Evolutionary conservation across 2,888 invertebrate species (phyloP).

Genomic region (Deilephila porcellus): DNA sequence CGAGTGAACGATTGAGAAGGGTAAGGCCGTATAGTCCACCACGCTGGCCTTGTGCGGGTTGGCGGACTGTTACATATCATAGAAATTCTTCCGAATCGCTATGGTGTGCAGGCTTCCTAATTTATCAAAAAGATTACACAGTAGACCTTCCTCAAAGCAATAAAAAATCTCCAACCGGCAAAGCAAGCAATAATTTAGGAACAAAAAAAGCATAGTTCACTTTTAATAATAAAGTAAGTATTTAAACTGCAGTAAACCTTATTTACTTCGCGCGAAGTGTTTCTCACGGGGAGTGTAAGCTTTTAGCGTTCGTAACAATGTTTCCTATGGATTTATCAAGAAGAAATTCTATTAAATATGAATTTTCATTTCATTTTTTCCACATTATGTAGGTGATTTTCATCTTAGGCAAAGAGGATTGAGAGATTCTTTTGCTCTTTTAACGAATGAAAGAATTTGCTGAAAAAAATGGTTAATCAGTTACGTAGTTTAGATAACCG

Average conservation of each 20-base stretch:
- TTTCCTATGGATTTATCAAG: constrained; percentile 15
- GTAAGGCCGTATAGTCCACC: no score
- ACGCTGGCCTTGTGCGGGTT: no score
- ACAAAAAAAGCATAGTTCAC: constrained; percentile 9
- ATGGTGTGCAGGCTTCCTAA: no score
- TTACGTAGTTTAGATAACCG: no score
- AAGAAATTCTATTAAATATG: constrained; percentile 17
- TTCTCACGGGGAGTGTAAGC: constrained; percentile 23
- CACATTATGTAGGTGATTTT: constrained; percentile 2
- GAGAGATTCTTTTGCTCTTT: neutral
- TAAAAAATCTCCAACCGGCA: neutral
- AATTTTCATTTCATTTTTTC: constrained; percentile 10
- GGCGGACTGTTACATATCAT: no score
- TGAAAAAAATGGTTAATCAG: neutral
- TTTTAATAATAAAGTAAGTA: constrained; percentile 23
- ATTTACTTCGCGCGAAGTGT: constrained; percentile 24
- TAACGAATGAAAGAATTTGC: neutral
- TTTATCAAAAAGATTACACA: neutral
- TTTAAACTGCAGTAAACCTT: constrained; percentile 20
- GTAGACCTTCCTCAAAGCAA: neutral
- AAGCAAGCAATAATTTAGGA: neutral
- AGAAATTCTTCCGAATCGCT: no score
- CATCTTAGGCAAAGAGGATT: neutral
- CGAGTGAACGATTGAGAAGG: no score
- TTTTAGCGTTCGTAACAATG: constrained; percentile 24